Percentiles rank a stretch among this genome's conserved stretches.
These are phyloP conservation scores for Chloropsis cyanopogon DNA, from an alignment of 2,113 vertebrate species.

Conservation along the genomic window DNA sequence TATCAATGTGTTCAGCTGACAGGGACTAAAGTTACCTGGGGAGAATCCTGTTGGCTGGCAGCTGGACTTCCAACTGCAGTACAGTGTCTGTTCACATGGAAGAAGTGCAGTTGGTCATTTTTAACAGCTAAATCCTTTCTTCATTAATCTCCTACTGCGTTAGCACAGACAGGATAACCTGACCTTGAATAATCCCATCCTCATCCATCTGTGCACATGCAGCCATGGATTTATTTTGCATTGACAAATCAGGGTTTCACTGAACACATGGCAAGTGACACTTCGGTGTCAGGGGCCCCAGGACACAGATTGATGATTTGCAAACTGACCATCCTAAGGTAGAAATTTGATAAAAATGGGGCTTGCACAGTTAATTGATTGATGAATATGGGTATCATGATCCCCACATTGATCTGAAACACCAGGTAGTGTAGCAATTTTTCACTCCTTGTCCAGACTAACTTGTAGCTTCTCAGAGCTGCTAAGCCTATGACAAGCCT, in stretches of 20 bases:
- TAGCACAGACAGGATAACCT: constrained; percentile 37
- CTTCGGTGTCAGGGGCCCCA: background rate
- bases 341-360: background rate
- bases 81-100: background rate
- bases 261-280: background rate
- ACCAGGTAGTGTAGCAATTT: background rate
- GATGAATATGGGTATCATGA: background rate
- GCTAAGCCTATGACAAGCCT: constrained; percentile 18
- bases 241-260: background rate
- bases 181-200: constrained; percentile 32
- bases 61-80: background rate
- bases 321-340: background rate
- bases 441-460: background rate
- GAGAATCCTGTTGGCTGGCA: background rate
- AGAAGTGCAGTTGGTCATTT: background rate
- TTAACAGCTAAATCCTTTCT: constrained; percentile 58
- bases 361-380: background rate
- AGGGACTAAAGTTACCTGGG: background rate
- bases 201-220: constrained; percentile 9
- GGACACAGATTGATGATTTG: background rate
- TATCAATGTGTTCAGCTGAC: background rate
- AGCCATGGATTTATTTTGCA: background rate
- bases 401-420: background rate
- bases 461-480: background rate
- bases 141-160: constrained; percentile 30